These are phyloP conservation scores for Solenodon paradoxus DNA, from an alignment of 2,113 vertebrate genomes.

Conservation along the genomic window DNA sequence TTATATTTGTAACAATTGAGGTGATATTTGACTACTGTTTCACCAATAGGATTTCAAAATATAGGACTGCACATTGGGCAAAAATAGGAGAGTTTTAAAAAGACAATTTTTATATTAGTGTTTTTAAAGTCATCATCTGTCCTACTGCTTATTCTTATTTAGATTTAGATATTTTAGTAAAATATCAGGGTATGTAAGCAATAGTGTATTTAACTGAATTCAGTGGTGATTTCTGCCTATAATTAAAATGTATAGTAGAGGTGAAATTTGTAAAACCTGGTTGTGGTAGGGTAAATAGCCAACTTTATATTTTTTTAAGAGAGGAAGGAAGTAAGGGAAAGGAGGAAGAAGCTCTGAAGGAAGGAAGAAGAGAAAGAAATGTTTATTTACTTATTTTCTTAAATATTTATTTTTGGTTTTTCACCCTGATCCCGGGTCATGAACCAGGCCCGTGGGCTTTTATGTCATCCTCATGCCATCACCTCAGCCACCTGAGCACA, in stretches of 20 bases:
- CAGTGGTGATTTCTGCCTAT: slow-evolving; percentile 5
- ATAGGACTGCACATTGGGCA: not conserved
- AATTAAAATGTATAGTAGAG: slow-evolving; percentile 14
- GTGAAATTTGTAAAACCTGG: not conserved
- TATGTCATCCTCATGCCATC: not conserved
- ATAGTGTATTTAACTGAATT: slow-evolving; percentile 4
- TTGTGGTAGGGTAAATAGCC: not conserved
- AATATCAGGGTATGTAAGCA: not conserved
- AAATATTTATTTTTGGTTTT: too few relatives aligned
- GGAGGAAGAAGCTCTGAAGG: too few relatives aligned
- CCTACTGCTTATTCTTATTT: not conserved
- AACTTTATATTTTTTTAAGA: too few relatives aligned
- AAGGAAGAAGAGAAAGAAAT: too few relatives aligned
- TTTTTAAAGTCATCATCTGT: not conserved
- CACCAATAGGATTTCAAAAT: not conserved
- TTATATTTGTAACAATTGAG: not conserved
- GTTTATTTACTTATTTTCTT: too few relatives aligned
- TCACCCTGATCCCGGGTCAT: too few relatives aligned
- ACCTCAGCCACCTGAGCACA: not conserved
- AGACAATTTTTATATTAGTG: slow-evolving; percentile 14
- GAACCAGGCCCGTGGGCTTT: too few relatives aligned
- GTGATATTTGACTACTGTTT: not conserved
- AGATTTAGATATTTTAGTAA: not conserved
- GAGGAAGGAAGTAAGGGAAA: too few relatives aligned
- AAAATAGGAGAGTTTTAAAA: not conserved